Conservation (phyloP, 2,113 vertebrate genomes). For the Actinemys pallida region DNA sequence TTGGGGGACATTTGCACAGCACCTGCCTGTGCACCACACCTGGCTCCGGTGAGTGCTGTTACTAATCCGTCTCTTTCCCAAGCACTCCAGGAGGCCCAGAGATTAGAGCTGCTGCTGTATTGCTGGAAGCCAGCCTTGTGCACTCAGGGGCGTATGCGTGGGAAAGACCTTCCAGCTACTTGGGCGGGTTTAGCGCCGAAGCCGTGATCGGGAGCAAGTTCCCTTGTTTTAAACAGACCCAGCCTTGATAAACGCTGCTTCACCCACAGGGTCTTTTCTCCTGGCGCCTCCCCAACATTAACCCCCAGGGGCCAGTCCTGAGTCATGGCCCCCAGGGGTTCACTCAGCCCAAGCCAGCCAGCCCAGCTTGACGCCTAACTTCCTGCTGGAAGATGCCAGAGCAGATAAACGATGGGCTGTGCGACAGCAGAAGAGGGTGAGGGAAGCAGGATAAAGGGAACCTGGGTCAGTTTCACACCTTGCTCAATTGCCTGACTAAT, state of each 20-base stretch:
- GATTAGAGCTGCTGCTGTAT: fast-evolving
- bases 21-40: not conserved
- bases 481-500: not conserved
- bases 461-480: not conserved
- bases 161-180: not conserved
- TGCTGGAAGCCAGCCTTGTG: not conserved
- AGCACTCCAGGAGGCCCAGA: not conserved
- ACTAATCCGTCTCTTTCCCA: not conserved
- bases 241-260: not conserved
- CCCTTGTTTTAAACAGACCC: not conserved
- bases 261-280: not conserved
- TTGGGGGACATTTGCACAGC: fast-evolving
- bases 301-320: fast-evolving
- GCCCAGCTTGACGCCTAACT: not conserved
- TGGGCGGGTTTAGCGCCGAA: not conserved
- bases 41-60: not conserved
- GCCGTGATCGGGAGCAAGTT: not conserved
- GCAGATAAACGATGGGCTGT: not conserved
- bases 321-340: not conserved
- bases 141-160: not conserved
- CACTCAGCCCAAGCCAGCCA: not conserved
- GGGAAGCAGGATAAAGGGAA: not conserved
- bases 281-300: not conserved
- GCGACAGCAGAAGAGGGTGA: not conserved
- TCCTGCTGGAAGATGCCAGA: not conserved